Evolutionary conservation across 2,797 vertebrate species (phyloP).

Genomic region (Thunnus albacares): DNA sequence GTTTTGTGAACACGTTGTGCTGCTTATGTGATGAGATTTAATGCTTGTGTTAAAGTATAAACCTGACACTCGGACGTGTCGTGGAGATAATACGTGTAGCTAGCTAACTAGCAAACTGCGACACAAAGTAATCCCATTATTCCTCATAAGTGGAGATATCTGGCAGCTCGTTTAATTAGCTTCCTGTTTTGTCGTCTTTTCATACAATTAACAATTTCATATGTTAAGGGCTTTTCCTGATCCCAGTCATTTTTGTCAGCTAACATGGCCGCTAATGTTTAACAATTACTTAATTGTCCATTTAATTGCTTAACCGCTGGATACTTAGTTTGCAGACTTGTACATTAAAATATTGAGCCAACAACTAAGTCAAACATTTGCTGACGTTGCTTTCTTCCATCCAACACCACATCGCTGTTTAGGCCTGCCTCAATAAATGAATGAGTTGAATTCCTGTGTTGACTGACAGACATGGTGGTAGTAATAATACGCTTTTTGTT

Average conservation of each 20-base stretch:
- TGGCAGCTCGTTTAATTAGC: not conserved
- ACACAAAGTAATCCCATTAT: not conserved
- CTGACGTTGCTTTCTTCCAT: not conserved
- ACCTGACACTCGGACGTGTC: rapidly evolving
- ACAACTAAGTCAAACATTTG: not conserved
- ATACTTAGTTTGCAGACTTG: not conserved
- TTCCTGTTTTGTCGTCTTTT: not conserved
- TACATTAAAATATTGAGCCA: not conserved
- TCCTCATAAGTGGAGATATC: not conserved
- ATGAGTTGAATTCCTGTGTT: not conserved
- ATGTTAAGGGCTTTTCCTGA: not conserved
- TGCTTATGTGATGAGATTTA: not conserved
- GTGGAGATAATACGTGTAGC: not conserved
- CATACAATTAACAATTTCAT: too few relatives aligned
- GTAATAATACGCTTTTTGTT: not conserved
- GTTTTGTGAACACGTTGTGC: not conserved
- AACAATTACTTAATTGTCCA: not conserved
- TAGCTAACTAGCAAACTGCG: slow-evolving; percentile 35
- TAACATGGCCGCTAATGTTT: not conserved
- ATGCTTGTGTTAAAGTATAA: not conserved
- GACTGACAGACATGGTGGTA: not conserved
- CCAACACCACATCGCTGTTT: rapidly evolving
- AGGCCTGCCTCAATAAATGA: not conserved
- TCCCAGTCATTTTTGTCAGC: rapidly evolving
- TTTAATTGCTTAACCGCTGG: not conserved